Evolutionary conservation across 2,797 vertebrate genomes (phyloP).

Genomic region (Prionace glauca): DNA sequence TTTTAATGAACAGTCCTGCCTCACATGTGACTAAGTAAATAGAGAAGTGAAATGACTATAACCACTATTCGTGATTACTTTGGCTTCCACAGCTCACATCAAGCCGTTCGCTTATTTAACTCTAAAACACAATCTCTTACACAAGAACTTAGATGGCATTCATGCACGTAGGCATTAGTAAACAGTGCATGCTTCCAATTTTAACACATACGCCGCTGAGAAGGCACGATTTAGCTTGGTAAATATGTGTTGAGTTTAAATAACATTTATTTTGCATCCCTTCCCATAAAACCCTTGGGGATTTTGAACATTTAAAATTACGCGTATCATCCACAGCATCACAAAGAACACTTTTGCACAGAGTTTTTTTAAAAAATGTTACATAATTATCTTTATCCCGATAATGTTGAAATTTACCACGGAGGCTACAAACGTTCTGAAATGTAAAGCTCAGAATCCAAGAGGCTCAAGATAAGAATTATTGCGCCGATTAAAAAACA

Average conservation of each 20-base stretch:
- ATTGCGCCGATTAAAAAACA: background rate
- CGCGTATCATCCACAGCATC: background rate
- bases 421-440: background rate
- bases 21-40: background rate
- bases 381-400: too few relatives aligned
- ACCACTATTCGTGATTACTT: background rate
- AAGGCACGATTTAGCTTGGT: background rate
- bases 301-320: background rate
- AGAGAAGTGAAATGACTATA: background rate
- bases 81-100: too few relatives aligned
- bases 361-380: background rate
- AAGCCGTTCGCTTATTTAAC: background rate
- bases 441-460: background rate
- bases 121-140: background rate
- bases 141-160: background rate
- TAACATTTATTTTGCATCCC: background rate
- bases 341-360: background rate
- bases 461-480: background rate
- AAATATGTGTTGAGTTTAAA: background rate
- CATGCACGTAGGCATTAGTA: background rate
- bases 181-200: background rate
- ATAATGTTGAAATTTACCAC: background rate
- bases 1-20: background rate
- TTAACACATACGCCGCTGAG: background rate
- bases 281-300: background rate